Conservation (phyloP, 1,140 invertebrate genomes). For the Linepithema humile region DNA sequence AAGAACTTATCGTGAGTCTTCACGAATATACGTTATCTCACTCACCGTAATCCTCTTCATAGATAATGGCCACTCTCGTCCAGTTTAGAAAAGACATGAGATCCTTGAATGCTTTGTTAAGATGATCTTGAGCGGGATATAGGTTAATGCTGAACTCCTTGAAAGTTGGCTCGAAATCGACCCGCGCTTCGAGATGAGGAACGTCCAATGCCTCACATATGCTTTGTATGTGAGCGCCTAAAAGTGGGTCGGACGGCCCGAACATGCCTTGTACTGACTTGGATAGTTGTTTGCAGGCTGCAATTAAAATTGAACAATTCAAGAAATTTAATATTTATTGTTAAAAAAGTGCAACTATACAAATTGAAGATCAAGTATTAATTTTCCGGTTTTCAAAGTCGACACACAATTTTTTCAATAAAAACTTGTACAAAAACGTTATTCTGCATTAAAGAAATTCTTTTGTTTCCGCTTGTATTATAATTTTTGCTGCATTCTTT, state of each 20-base stretch:
- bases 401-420: too few species aligned
- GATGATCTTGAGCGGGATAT: constrained; percentile 92
- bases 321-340: neutral
- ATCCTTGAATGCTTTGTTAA: constrained; percentile 94
- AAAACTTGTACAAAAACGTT: too few species aligned
- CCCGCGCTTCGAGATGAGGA: constrained; percentile 93
- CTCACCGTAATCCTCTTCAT: constrained; percentile 94
- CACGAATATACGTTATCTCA: constrained; percentile 39
- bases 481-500: too few species aligned
- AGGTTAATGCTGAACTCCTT: constrained; percentile 96
- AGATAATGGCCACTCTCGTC: constrained; percentile 96
- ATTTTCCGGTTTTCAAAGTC: too few species aligned
- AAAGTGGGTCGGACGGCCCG: constrained; percentile 92
- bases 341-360: neutral
- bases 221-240: constrained; percentile 94
- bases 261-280: constrained; percentile 95
- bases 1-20: neutral
- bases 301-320: constrained; percentile 65
- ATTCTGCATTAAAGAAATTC: too few species aligned
- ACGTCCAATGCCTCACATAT: constrained; percentile 95
- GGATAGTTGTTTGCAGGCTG: constrained; percentile 95
- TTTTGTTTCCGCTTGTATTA: too few species aligned
- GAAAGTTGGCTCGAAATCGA: constrained; percentile 88
- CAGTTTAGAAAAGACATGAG: constrained; percentile 95
- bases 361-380: too few species aligned